phyloP scores from a whole-genome alignment of 2,113 vertebrate genomes.

The Eupsittula cactorum region DNA sequence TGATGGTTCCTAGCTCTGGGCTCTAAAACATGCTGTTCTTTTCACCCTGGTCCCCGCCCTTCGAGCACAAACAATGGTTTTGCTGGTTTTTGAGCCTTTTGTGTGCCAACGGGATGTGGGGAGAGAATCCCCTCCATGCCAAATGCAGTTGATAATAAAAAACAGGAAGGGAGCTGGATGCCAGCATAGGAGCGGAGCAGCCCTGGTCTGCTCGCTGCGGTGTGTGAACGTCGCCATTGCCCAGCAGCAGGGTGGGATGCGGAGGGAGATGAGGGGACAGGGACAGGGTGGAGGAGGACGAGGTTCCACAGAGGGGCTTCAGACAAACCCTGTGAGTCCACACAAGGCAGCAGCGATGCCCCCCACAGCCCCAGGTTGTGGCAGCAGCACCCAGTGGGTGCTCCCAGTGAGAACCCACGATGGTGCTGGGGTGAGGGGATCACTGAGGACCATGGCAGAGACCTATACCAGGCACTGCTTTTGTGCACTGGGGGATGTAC shows the following conservation, averaged over 20 bases:
- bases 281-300: accelerated
- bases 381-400: accelerated
- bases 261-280: not conserved
- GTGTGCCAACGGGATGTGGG: slow-evolving; percentile 68
- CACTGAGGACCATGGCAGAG: accelerated
- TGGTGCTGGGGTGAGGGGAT: accelerated
- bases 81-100: slow-evolving; percentile 43
- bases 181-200: not conserved
- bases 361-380: accelerated
- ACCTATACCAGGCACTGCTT: not conserved
- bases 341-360: accelerated
- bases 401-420: accelerated
- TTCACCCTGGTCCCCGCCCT: slow-evolving; percentile 54
- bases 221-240: not conserved
- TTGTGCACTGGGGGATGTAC: accelerated
- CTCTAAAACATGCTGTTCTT: slow-evolving; percentile 61
- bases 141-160: slow-evolving; percentile 54
- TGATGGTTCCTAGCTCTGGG: slow-evolving; percentile 58
- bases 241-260: not conserved
- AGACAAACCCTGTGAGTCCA: accelerated
- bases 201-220: not conserved
- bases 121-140: slow-evolving; percentile 66
- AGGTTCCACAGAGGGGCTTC: accelerated
- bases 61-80: slow-evolving; percentile 62
- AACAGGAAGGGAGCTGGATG: slow-evolving; percentile 31